Evolutionary conservation across 2,797 vertebrate genomes (phyloP).

Genomic region (Rhinella marina): DNA sequence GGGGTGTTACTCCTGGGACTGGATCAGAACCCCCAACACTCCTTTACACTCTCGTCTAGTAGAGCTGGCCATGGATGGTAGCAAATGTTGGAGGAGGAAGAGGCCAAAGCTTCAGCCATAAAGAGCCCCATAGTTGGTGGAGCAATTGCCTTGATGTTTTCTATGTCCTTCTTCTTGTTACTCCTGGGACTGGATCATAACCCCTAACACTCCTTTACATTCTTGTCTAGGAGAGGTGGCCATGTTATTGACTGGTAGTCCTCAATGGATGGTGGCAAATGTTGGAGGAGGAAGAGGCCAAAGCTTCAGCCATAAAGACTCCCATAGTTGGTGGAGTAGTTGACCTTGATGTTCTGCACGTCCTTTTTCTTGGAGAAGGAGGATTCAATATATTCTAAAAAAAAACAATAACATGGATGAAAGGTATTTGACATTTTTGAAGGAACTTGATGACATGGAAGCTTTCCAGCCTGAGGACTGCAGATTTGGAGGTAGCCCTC

Average conservation of each 20-base stretch:
- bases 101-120: too few species aligned
- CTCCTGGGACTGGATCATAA: too few species aligned
- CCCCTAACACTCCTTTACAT: too few species aligned
- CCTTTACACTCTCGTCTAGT: too few species aligned
- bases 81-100: too few species aligned
- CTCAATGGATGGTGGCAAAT: not conserved
- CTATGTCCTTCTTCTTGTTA: not conserved
- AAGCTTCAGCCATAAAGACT: not conserved
- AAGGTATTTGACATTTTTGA: conserved; percentile 9
- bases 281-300: not conserved
- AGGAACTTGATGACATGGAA: conserved; percentile 12
- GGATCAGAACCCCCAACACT: too few species aligned
- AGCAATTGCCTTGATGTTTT: not conserved
- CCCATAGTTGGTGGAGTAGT: not conserved
- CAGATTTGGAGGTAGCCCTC: conserved; percentile 15
- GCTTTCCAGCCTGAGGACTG: not conserved
- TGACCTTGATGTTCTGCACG: not conserved
- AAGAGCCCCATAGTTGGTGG: too few species aligned
- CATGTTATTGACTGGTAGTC: not conserved
- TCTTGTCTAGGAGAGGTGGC: not conserved
- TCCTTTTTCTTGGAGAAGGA: not conserved
- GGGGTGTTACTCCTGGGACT: too few species aligned
- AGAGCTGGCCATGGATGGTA: too few species aligned
- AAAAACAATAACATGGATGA: conserved; percentile 12
- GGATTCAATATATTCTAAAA: conserved; percentile 22